A percentile compares a stretch with the other conserved stretches of the same genome.
These are phyloP conservation scores for Epiblema foenella DNA, from an alignment of 2,888 invertebrate genomes.

Conservation along the genomic window DNA sequence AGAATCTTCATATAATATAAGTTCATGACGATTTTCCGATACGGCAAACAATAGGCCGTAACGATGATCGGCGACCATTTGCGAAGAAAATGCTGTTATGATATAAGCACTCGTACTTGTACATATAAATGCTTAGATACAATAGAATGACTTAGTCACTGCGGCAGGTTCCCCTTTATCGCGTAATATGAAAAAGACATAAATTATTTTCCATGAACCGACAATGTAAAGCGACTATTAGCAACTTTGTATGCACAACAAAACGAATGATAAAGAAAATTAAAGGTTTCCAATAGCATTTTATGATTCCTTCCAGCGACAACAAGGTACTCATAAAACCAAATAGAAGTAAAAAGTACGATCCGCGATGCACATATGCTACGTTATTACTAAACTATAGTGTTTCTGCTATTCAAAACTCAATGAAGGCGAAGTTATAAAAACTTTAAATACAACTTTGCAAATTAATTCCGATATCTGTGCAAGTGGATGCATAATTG, in stretches of 20 bases:
- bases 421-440: conserved; percentile 16
- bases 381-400: conserved; percentile 35
- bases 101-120: conserved; percentile 1
- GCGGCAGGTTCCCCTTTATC: conserved; percentile 46
- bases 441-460: conserved; percentile 30
- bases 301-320: conserved; percentile 80
- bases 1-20: conserved; percentile 1
- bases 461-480: conserved; percentile 37
- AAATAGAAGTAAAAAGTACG: conserved; percentile 64
- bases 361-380: conserved; percentile 47
- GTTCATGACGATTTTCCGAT: conserved; percentile 2
- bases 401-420: conserved; percentile 13
- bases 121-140: conserved; percentile 30
- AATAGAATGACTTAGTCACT: conserved; percentile 46
- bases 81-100: conserved; percentile 13
- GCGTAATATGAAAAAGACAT: conserved; percentile 51
- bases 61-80: conserved; percentile 4
- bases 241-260: conserved; percentile 72
- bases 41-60: conserved; percentile 12
- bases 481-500: conserved; percentile 53
- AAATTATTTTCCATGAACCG: conserved; percentile 54
- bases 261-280: conserved; percentile 80
- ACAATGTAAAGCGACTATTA: conserved; percentile 69
- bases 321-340: conserved; percentile 74
- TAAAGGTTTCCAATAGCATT: conserved; percentile 80